phyloP scores from a whole-genome alignment of 1,140 invertebrate species.

The Temnothorax curvispinosus region DNA sequence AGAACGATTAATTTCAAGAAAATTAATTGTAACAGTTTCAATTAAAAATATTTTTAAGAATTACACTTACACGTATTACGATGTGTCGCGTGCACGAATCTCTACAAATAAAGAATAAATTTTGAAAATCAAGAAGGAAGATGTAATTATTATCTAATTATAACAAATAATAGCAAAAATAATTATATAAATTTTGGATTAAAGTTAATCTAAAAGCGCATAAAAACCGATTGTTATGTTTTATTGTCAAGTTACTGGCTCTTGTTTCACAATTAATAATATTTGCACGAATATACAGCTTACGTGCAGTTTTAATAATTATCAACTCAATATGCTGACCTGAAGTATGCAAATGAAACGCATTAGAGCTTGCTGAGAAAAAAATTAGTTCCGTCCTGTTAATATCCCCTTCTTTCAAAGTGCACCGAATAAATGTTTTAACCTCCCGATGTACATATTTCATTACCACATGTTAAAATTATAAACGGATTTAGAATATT shows the following conservation, averaged over 20 bases:
- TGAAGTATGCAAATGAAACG: slow-evolving; percentile 20
- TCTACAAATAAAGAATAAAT: not conserved
- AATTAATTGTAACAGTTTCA: not conserved
- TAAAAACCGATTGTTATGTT: not conserved
- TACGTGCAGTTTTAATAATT: not conserved
- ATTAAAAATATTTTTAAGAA: not conserved
- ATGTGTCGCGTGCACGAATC: not conserved
- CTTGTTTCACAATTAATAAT: not conserved
- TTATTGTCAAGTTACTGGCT: not conserved
- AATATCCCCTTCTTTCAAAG: not conserved
- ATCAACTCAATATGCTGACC: not conserved
- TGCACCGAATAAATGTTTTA: not conserved
- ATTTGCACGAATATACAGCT: not conserved
- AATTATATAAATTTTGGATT: not conserved
- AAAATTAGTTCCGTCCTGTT: slow-evolving; percentile 44
- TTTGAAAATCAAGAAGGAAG: not conserved
- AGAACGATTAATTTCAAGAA: not conserved
- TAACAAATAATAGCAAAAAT: not conserved
- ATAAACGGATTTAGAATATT: not conserved
- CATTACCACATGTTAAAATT: not conserved
- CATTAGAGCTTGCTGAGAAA: slow-evolving; percentile 1
- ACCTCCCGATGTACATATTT: not conserved
- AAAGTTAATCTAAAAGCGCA: not conserved
- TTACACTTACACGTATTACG: not conserved
- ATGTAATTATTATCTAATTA: not conserved